Evolutionary conservation across 2,888 invertebrate genomes (phyloP).

Genomic region (Octonoba sinensis): DNA sequence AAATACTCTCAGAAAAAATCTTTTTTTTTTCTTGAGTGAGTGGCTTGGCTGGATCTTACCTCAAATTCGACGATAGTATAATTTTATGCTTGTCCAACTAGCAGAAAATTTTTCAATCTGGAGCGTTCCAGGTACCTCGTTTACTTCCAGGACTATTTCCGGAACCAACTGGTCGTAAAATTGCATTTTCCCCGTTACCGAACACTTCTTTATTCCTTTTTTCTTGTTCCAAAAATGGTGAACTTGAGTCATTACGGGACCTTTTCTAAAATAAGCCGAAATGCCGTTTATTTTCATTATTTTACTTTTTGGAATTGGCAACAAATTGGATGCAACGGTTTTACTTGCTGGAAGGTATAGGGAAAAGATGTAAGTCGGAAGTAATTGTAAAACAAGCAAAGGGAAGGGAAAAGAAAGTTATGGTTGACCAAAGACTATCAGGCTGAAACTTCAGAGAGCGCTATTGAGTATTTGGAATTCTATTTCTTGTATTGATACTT

Average conservation of each 20-base stretch:
- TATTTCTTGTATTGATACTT: no score
- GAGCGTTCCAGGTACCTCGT: slow-evolving; percentile 35
- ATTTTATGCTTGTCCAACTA: slow-evolving; percentile 63
- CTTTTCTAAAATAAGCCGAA: slow-evolving; percentile 50
- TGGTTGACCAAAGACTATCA: slow-evolving; percentile 21
- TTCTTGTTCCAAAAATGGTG: slow-evolving; percentile 22
- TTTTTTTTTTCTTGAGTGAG: slow-evolving; percentile 14
- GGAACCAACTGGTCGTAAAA: slow-evolving; percentile 60
- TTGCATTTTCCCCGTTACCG: slow-evolving; percentile 61
- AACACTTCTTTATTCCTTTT: slow-evolving; percentile 9
- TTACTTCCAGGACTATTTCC: slow-evolving; percentile 56
- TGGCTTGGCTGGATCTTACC: slow-evolving; percentile 8
- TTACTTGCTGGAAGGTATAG: background rate
- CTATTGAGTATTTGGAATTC: no score
- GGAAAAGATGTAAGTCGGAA: background rate
- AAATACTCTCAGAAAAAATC: slow-evolving; percentile 13
- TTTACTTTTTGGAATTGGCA: slow-evolving; percentile 17
- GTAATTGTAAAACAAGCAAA: slow-evolving; percentile 30
- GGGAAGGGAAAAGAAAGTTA: background rate
- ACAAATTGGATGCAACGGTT: slow-evolving; percentile 32
- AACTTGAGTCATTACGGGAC: slow-evolving; percentile 53
- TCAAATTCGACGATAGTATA: slow-evolving; percentile 48
- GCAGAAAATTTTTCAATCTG: slow-evolving; percentile 63
- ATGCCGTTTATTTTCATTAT: slow-evolving; percentile 14
- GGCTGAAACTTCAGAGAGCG: background rate